Conservation (phyloP, 2,888 invertebrate species). For the Hermaeophaga mercurialis region DNA sequence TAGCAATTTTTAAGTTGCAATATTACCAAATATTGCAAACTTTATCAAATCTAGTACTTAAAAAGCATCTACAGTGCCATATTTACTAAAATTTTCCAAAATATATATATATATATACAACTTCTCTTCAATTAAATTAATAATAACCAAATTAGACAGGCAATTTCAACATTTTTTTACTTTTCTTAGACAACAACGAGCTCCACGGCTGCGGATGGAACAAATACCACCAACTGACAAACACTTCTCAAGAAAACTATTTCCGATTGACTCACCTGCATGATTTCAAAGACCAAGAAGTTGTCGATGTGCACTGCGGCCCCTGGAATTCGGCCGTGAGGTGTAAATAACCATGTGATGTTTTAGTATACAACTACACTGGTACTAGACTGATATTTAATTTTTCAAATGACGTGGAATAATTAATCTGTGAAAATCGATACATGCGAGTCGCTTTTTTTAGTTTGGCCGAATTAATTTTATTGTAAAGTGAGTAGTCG, state of each 20-base stretch:
- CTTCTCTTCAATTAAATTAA: no score
- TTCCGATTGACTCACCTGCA: slow-evolving; percentile 45
- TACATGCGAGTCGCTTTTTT: background rate
- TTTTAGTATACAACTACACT: no score
- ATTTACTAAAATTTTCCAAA: no score
- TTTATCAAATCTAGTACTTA: no score
- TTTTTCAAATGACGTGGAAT: background rate
- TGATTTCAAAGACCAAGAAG: slow-evolving; percentile 42
- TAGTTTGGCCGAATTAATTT: no score
- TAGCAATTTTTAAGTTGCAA: no score
- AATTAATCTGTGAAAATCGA: background rate
- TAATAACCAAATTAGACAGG: no score
- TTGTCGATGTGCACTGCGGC: slow-evolving; percentile 55
- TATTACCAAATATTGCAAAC: no score
- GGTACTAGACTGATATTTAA: background rate
- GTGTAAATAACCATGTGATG: slow-evolving; percentile 40
- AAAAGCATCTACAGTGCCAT: no score
- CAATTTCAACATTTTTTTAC: no score
- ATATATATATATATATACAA: no score
- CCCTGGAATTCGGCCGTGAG: slow-evolving; percentile 58
- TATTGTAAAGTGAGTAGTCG: no score
- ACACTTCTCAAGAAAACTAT: slow-evolving; percentile 50
- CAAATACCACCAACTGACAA: slow-evolving; percentile 78
- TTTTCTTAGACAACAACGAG: slow-evolving; percentile 63
- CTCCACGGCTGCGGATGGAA: slow-evolving; percentile 83